These are phyloP conservation scores for Drosophila melanogaster DNA, from an alignment of 1,140 invertebrate genomes.

Conservation along the genomic window Release_6_plus_ISO1_MT NC_004354.4:20014501-20015000, in stretches of 20 bases:
- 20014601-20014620: background rate
- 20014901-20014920: background rate
- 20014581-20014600: background rate
- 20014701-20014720: background rate
- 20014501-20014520: background rate
- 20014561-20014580: background rate
- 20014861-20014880: too few relatives aligned
- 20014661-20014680: too few relatives aligned
- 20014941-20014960: conserved; percentile 5
- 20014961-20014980: background rate
- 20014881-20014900: background rate
- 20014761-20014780: too few relatives aligned
- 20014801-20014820: too few relatives aligned
- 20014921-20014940: conserved; percentile 62
- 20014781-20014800: too few relatives aligned
- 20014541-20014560: background rate
- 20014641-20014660: background rate
- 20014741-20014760: too few relatives aligned
- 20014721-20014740: background rate
- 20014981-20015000: background rate
- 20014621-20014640: background rate
- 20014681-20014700: background rate
- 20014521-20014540: conserved; percentile 2
- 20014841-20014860: too few relatives aligned
- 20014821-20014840: background rate